A percentile compares a stretch with the other conserved stretches of the same genome.
Conservation (phyloP, 2,113 vertebrate genomes). For the Catharus fuscescens region DNA sequence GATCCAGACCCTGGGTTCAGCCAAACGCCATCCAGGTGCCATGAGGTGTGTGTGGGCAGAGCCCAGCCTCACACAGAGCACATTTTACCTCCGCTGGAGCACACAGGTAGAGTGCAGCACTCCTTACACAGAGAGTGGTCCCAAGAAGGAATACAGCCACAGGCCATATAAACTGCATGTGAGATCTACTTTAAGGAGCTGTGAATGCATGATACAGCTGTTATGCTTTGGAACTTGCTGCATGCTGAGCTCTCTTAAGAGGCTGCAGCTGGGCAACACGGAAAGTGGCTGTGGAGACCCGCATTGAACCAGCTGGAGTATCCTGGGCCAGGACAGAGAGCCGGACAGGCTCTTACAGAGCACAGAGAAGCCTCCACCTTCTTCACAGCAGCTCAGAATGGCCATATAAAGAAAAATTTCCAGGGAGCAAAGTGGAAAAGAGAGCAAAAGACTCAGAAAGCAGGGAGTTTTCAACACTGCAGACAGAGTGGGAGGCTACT, state of each 20-base stretch:
- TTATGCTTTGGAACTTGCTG: background rate
- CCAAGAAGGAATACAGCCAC: background rate
- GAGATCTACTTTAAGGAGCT: background rate
- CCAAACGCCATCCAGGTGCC: background rate
- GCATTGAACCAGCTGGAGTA: background rate
- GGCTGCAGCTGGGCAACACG: background rate
- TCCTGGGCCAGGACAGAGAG: background rate
- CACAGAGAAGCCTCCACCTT: background rate
- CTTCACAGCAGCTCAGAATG: background rate
- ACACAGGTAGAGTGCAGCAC: background rate
- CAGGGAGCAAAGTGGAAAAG: background rate
- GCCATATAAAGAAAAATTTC: background rate
- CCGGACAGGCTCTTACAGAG: background rate
- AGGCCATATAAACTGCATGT: background rate
- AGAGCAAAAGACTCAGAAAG: background rate
- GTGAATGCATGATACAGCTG: background rate
- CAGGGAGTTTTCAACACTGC: background rate
- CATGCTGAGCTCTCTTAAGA: background rate
- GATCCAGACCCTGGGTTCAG: background rate
- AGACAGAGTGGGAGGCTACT: constrained; percentile 36
- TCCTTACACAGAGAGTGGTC: fast-evolving
- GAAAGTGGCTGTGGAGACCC: background rate
- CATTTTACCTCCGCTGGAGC: background rate
- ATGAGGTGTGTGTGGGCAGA: background rate
- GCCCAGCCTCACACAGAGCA: background rate